Evolutionary conservation across 1,140 invertebrate genomes (phyloP).

Genomic region (Holcopasites calliopsidis): DNA sequence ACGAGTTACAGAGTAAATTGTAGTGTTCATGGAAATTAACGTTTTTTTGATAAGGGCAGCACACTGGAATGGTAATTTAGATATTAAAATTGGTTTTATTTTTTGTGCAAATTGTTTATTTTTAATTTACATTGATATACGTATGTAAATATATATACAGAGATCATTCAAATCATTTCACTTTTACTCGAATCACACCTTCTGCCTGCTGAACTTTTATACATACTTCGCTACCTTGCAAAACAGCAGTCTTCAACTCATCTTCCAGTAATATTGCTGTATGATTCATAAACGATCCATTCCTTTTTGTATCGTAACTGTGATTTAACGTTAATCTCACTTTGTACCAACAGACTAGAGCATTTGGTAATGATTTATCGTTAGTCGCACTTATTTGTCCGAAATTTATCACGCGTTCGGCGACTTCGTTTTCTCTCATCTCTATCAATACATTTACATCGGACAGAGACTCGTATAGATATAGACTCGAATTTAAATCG

Average conservation of each 20-base stretch:
- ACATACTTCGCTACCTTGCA: conserved; percentile 52
- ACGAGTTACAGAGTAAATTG: conserved; percentile 65
- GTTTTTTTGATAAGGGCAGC: too few relatives aligned
- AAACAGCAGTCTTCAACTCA: conserved; percentile 52
- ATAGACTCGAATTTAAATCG: conserved; percentile 69
- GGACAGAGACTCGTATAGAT: conserved; percentile 57
- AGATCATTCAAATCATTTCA: too few relatives aligned
- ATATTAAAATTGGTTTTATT: too few relatives aligned
- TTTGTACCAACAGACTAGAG: conserved; percentile 72
- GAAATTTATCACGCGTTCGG: conserved; percentile 61
- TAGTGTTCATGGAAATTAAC: conserved; percentile 10
- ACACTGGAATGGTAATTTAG: too few relatives aligned
- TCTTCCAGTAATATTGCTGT: conserved; percentile 67
- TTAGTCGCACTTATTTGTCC: conserved; percentile 51
- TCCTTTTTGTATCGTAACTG: conserved; percentile 57
- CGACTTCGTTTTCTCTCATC: conserved; percentile 60
- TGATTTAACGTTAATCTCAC: conserved; percentile 56
- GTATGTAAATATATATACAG: too few relatives aligned
- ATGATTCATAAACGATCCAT: conserved; percentile 71
- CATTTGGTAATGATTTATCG: conserved; percentile 62
- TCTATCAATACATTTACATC: conserved; percentile 58
- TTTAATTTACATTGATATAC: too few relatives aligned
- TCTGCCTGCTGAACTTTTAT: conserved; percentile 66
- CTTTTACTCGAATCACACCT: conserved; percentile 57
- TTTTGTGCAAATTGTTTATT: too few relatives aligned